These are phyloP conservation scores for Dasyornis broadbenti DNA, from an alignment of 2,113 vertebrate genomes.

Conservation along the genomic window DNA sequence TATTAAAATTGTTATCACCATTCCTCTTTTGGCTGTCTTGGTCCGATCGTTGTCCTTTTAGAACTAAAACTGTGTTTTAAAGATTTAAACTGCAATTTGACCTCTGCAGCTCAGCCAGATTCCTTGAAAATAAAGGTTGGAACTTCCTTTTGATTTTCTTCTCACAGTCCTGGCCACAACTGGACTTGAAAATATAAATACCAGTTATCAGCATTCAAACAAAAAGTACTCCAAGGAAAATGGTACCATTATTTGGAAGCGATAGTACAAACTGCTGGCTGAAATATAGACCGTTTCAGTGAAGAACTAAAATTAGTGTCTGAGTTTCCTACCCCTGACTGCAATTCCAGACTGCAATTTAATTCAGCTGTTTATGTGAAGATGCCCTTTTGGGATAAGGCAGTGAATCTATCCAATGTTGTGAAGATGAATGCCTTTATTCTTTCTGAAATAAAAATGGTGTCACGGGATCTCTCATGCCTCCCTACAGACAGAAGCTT, in stretches of 20 bases:
- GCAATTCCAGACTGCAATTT: background rate
- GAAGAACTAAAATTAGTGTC: slow-evolving; percentile 6
- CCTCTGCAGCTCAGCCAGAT: background rate
- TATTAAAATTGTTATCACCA: background rate
- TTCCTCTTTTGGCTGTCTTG: background rate
- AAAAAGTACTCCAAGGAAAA: background rate
- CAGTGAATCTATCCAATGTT: slow-evolving; percentile 15
- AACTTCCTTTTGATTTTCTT: background rate
- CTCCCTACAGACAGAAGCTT: slow-evolving; percentile 30
- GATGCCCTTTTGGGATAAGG: slow-evolving; percentile 30
- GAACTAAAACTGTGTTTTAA: background rate
- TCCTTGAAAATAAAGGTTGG: background rate
- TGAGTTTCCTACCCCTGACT: background rate
- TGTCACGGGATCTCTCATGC: slow-evolving; percentile 39
- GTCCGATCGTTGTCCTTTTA: background rate
- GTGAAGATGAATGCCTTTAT: slow-evolving; percentile 42
- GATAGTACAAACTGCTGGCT: background rate
- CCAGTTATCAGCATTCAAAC: background rate
- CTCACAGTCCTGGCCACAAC: background rate
- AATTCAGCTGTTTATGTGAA: slow-evolving; percentile 25
- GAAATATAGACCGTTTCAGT: background rate
- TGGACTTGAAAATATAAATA: background rate
- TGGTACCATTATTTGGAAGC: background rate
- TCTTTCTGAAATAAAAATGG: slow-evolving; percentile 56
- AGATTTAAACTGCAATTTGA: background rate